Evolutionary conservation across 2,113 vertebrate genomes (phyloP).

Genomic region (Urocitellus parryii): DNA sequence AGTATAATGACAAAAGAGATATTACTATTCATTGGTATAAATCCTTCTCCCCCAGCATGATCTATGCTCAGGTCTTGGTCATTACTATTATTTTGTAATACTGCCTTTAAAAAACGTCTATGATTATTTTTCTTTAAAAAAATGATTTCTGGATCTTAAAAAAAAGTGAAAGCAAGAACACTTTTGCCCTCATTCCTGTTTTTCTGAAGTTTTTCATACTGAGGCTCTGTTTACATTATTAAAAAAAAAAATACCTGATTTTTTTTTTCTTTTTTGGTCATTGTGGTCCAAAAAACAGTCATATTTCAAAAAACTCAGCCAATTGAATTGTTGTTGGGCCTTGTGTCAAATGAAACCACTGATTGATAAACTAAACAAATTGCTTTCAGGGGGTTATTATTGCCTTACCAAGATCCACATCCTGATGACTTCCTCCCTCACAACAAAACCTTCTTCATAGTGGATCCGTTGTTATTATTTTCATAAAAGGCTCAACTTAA

Average conservation of each 20-base stretch:
- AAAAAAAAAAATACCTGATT: constrained; percentile 67
- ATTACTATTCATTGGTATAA: background rate
- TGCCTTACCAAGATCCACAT: constrained; percentile 59
- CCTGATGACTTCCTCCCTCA: constrained; percentile 10
- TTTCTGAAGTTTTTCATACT: background rate
- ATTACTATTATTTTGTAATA: background rate
- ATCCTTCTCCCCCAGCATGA: background rate
- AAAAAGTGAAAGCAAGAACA: background rate
- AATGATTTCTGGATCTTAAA: background rate
- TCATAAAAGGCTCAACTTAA: constrained; percentile 55
- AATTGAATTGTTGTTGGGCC: constrained; percentile 61
- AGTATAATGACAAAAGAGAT: background rate
- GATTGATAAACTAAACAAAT: constrained; percentile 75
- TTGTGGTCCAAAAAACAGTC: constrained; percentile 27
- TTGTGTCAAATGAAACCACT: constrained; percentile 60
- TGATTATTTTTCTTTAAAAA: background rate
- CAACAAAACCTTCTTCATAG: constrained; percentile 51
- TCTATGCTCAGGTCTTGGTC: background rate
- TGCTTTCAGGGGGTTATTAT: constrained; percentile 62
- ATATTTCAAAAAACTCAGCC: constrained; percentile 57
- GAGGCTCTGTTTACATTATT: constrained; percentile 24
- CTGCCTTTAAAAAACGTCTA: background rate
- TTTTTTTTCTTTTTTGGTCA: constrained; percentile 4
- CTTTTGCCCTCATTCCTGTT: constrained; percentile 14
- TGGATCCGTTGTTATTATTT: constrained; percentile 69